These are phyloP conservation scores for Hydropsyche betteni DNA, from an alignment of 2,888 invertebrate species.

Conservation along the genomic window DNA sequence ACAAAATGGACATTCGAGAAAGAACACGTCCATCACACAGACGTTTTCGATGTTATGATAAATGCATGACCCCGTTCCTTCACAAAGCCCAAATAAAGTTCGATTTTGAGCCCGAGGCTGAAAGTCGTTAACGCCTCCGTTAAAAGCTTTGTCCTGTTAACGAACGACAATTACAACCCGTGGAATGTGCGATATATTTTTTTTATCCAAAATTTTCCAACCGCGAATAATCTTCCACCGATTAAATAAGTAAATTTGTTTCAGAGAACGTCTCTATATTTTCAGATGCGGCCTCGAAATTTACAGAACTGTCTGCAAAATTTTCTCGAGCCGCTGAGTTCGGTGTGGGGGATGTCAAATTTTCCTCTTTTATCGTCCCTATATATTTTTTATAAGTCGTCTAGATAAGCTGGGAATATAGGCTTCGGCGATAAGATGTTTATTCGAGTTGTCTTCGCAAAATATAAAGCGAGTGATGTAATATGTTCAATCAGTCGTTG, in stretches of 20 bases:
- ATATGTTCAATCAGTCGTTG: too few relatives aligned
- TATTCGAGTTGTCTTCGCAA: too few relatives aligned
- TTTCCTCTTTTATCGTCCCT: background rate
- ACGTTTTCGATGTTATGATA: background rate
- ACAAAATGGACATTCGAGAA: too few relatives aligned
- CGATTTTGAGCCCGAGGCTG: constrained; percentile 1
- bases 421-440: too few relatives aligned
- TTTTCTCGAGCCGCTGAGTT: background rate
- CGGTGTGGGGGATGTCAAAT: background rate
- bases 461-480: too few relatives aligned
- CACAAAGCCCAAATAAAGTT: constrained; percentile 3
- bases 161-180: background rate
- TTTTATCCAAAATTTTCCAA: too few relatives aligned
- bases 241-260: too few relatives aligned
- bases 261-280: too few relatives aligned
- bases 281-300: background rate
- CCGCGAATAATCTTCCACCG: too few relatives aligned
- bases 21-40: too few relatives aligned
- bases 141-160: constrained; percentile 20
- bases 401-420: too few relatives aligned
- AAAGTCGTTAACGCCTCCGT: constrained; percentile 9
- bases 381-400: background rate
- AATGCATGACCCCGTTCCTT: background rate
- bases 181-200: too few relatives aligned
- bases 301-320: constrained; percentile 6